Evolutionary conservation across 2,113 vertebrate species (phyloP).

Genomic region (Martes martes): DNA sequence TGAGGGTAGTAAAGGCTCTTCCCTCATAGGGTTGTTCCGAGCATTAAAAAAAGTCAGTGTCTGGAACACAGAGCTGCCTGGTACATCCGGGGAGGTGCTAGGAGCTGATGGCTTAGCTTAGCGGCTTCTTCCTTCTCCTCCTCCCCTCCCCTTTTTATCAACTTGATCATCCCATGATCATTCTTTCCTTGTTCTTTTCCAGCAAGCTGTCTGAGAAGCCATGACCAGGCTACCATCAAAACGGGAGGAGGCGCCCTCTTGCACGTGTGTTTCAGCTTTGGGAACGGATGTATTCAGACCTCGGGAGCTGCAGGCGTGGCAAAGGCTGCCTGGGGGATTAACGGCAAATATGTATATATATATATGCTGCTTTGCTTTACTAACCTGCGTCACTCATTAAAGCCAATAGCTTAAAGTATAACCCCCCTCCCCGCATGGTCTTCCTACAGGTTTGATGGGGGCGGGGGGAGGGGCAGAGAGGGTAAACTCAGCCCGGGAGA

Average conservation of each 20-base stretch:
- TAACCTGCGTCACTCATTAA: not conserved
- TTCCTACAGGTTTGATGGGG: not conserved
- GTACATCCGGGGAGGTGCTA: too few species aligned
- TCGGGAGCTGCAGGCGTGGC: not conserved
- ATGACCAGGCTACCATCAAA: not conserved
- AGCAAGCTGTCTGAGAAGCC: not conserved
- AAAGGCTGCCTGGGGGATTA: not conserved
- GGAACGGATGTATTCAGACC: constrained; percentile 29
- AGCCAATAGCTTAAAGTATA: not conserved
- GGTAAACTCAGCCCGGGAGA: not conserved
- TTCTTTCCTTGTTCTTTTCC: constrained; percentile 51
- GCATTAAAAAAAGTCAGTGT: not conserved
- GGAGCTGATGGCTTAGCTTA: not conserved
- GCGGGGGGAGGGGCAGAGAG: not conserved
- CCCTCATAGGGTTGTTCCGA: not conserved
- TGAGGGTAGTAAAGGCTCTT: not conserved
- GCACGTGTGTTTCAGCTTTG: not conserved
- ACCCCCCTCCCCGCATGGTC: not conserved
- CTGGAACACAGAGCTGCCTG: too few species aligned
- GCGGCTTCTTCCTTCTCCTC: not conserved
- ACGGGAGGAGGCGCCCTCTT: constrained; percentile 27
- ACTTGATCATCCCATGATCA: not conserved
- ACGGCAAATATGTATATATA: not conserved
- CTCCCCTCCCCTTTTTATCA: not conserved
- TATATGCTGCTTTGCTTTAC: constrained; percentile 11